Evolutionary conservation across 2,113 vertebrate species (phyloP).

Genomic region (Cyphomyrus discorhynchus): DNA sequence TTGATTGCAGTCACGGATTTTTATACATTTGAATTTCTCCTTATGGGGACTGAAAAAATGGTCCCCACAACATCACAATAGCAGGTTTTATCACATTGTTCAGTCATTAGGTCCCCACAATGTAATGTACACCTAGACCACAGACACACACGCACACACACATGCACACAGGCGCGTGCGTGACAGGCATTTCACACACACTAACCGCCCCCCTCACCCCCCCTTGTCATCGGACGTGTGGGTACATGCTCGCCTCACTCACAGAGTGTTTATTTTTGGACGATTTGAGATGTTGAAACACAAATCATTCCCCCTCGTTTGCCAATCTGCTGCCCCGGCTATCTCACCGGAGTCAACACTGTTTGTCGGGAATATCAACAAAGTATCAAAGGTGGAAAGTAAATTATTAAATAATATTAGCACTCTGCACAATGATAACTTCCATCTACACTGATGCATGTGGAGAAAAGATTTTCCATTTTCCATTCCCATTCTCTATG

Average conservation of each 20-base stretch:
- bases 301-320: background rate
- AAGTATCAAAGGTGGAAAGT: background rate
- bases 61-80: too few relatives aligned
- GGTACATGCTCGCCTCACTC: too few relatives aligned
- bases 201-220: too few relatives aligned
- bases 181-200: constrained; percentile 30
- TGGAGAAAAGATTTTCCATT: background rate
- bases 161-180: background rate
- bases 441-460: background rate
- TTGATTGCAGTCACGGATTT: too few relatives aligned
- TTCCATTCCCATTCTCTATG: background rate
- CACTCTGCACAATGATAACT: background rate
- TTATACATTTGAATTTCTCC: too few relatives aligned
- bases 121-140: too few relatives aligned
- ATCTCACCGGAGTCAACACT: background rate
- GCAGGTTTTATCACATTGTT: too few relatives aligned
- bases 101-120: too few relatives aligned
- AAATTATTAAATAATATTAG: background rate
- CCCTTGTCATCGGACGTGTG: background rate
- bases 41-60: too few relatives aligned
- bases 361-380: background rate
- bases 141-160: background rate
- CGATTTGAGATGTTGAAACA: background rate
- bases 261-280: background rate
- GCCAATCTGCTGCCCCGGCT: background rate